phyloP scores from a whole-genome alignment of 2,113 vertebrate species.

The Promerops cafer region DNA sequence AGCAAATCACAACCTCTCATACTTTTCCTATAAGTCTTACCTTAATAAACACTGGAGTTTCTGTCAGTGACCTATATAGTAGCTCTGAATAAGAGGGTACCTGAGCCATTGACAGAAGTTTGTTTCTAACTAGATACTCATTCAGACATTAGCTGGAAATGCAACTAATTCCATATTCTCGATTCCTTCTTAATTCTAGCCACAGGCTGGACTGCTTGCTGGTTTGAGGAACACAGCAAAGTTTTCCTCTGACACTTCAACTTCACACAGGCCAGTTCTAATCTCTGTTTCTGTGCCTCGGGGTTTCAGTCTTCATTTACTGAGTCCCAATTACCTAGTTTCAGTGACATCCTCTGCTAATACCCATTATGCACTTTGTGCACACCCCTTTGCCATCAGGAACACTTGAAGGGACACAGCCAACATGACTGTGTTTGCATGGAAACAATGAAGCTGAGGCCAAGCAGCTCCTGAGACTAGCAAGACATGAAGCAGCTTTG shows the following conservation, averaged over 20 bases:
- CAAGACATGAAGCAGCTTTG: neutral
- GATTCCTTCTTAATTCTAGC: neutral
- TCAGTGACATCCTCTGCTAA: neutral
- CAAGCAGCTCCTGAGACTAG: neutral
- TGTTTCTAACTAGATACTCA: neutral
- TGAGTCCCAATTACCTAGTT: neutral
- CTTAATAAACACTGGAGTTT: neutral
- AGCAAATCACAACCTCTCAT: neutral
- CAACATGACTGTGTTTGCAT: neutral
- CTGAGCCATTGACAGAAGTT: neutral
- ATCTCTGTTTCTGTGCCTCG: neutral
- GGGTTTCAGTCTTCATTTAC: neutral
- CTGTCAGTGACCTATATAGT: rapidly evolving
- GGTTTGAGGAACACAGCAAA: neutral
- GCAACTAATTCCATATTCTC: neutral
- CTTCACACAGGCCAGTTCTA: neutral
- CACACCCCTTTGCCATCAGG: neutral
- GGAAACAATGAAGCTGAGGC: neutral
- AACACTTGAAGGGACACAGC: neutral
- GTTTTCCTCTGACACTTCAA: neutral
- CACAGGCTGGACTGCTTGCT: neutral
- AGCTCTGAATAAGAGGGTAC: neutral
- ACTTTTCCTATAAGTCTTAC: neutral
- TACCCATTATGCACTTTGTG: neutral
- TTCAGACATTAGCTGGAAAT: neutral